phyloP scores from a whole-genome alignment of 2,888 invertebrate species.

The Nemapogon koenigi region DNA sequence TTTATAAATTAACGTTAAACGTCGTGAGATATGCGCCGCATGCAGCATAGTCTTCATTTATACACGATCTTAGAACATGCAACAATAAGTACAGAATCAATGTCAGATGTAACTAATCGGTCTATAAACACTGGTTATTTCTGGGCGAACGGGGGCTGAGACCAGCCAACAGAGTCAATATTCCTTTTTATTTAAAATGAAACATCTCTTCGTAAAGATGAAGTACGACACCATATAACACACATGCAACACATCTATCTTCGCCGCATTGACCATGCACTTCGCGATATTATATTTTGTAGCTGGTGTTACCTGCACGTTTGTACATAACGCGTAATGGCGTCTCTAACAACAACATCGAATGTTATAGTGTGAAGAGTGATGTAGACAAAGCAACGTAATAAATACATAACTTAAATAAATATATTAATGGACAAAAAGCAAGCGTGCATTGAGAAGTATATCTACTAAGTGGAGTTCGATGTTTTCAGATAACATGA shows the following conservation, averaged over 20 bases:
- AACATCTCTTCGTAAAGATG: conserved; percentile 55
- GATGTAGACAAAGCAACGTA: neutral
- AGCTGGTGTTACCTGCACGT: conserved; percentile 18
- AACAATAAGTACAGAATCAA: no score
- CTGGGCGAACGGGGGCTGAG: conserved; percentile 45
- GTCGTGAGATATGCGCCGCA: no score
- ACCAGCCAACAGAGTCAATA: conserved; percentile 59
- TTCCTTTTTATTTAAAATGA: conserved; percentile 55
- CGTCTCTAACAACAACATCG: conserved; percentile 40
- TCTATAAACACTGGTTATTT: conserved; percentile 48
- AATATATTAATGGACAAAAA: neutral
- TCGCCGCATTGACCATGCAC: conserved; percentile 40
- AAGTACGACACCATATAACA: conserved; percentile 59
- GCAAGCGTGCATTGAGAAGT: no score
- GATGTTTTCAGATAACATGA: no score
- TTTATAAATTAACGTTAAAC: no score
- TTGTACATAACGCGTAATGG: conserved; percentile 41
- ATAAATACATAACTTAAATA: neutral
- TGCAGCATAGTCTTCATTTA: no score
- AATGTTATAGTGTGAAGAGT: conserved; percentile 18
- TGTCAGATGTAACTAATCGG: conserved; percentile 17
- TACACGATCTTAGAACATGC: no score
- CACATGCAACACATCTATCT: conserved; percentile 63
- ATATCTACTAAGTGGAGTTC: no score
- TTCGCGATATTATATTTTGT: no score